These are phyloP conservation scores for Tympanoctomys barrerae DNA, from an alignment of 2,797 vertebrate genomes.

Conservation along the genomic window DNA sequence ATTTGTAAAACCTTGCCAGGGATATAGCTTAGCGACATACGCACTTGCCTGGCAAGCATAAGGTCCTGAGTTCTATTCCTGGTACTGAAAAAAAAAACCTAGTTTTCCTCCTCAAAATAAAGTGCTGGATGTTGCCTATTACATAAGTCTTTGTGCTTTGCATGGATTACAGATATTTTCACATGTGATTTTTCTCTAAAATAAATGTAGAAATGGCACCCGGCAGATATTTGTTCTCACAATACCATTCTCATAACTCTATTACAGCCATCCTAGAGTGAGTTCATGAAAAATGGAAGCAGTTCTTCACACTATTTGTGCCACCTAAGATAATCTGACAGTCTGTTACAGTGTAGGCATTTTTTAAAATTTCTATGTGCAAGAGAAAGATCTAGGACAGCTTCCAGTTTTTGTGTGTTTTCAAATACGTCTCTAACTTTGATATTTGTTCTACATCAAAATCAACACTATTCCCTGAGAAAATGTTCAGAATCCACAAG, in stretches of 20 bases:
- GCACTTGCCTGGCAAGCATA: no score
- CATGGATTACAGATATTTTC: constrained; percentile 24
- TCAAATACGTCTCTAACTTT: constrained; percentile 42
- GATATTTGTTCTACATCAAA: neutral
- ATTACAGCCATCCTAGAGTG: neutral
- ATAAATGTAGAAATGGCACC: neutral
- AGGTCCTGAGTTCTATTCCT: no score
- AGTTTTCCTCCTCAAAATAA: constrained; percentile 43
- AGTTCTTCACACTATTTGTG: neutral
- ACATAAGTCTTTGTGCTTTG: neutral
- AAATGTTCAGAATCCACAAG: neutral
- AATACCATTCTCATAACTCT: neutral
- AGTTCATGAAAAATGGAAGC: neutral
- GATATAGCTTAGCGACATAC: no score
- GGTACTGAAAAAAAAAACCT: no score
- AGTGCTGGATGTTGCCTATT: neutral
- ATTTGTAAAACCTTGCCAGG: neutral
- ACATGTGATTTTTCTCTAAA: neutral
- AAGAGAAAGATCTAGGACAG: neutral
- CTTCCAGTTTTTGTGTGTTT: constrained; percentile 49
- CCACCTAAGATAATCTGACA: constrained; percentile 22
- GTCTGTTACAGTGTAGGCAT: neutral
- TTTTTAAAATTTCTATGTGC: neutral
- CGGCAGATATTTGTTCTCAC: constrained; percentile 1
- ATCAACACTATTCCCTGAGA: neutral